Evolutionary conservation across 2,888 invertebrate genomes (phyloP).

Genomic region (Drosophila acutilabella): DNA sequence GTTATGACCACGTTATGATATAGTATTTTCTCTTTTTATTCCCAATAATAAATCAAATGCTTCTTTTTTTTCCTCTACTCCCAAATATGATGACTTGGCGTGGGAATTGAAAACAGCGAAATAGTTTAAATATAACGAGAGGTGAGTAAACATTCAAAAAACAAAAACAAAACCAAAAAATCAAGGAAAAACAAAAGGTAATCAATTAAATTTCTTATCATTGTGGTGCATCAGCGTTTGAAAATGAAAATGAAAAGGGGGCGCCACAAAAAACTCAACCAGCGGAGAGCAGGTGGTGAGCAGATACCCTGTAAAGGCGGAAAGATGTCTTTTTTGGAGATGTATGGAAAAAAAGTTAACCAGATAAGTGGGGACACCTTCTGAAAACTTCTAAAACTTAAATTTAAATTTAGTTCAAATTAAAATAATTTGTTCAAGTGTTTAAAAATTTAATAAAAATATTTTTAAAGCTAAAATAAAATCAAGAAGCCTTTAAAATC

Average conservation of each 20-base stretch:
- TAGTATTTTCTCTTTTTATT: constrained; percentile 62
- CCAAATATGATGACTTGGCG: constrained; percentile 67
- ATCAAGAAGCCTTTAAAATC: neutral
- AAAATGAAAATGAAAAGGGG: constrained; percentile 37
- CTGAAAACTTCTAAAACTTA: too few species aligned
- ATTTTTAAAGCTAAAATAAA: neutral
- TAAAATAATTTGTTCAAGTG: too few species aligned
- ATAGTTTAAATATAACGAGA: constrained; percentile 72
- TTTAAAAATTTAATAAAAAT: too few species aligned
- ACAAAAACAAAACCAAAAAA: neutral
- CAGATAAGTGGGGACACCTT: too few species aligned
- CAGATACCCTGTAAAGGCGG: constrained; percentile 27
- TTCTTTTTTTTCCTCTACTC: constrained; percentile 9
- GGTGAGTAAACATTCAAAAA: constrained; percentile 38
- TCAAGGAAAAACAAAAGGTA: constrained; percentile 67
- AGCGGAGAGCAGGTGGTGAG: constrained; percentile 12
- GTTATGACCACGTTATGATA: constrained; percentile 57
- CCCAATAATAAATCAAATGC: constrained; percentile 59
- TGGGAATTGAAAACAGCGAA: constrained; percentile 74
- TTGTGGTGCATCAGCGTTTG: constrained; percentile 72
- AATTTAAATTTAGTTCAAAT: too few species aligned
- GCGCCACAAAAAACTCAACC: constrained; percentile 45
- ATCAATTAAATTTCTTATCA: constrained; percentile 80
- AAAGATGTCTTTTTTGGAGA: neutral
- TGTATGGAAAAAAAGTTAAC: neutral